Conservation (phyloP, 2,888 invertebrate species). For the Iphiclides podalirius region DNA sequence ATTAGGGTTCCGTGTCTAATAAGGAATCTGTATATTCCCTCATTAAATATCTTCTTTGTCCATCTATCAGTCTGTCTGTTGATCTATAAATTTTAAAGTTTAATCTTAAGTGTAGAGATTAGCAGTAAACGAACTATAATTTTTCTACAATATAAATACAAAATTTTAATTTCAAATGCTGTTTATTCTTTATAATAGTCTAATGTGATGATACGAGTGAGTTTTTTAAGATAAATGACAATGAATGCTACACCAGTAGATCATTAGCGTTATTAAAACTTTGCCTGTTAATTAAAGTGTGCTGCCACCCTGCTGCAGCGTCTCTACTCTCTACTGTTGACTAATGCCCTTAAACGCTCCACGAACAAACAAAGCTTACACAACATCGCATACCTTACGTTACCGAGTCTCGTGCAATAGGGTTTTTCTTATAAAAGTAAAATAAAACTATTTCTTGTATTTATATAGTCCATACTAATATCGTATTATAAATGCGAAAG, state of each 20-base stretch:
- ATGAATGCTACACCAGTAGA: background rate
- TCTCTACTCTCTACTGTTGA: background rate
- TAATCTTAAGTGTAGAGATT: too few relatives aligned
- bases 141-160: too few relatives aligned
- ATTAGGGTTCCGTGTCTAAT: too few relatives aligned
- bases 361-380: background rate
- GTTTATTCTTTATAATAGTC: too few relatives aligned
- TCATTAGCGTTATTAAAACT: background rate
- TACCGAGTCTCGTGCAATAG: background rate
- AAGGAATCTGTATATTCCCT: too few relatives aligned
- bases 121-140: too few relatives aligned
- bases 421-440: background rate
- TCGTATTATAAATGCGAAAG: too few relatives aligned
- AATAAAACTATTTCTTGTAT: background rate
- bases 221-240: background rate
- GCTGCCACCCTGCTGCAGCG: background rate
- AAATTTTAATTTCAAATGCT: too few relatives aligned
- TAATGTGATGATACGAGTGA: background rate
- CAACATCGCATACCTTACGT: background rate
- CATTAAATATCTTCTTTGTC: too few relatives aligned
- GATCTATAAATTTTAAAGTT: too few relatives aligned
- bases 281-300: background rate
- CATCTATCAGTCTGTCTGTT: too few relatives aligned
- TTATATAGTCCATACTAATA: too few relatives aligned
- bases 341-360: background rate